Conservation (phyloP, 2,888 invertebrate genomes). For the Rhingia rostrata region DNA sequence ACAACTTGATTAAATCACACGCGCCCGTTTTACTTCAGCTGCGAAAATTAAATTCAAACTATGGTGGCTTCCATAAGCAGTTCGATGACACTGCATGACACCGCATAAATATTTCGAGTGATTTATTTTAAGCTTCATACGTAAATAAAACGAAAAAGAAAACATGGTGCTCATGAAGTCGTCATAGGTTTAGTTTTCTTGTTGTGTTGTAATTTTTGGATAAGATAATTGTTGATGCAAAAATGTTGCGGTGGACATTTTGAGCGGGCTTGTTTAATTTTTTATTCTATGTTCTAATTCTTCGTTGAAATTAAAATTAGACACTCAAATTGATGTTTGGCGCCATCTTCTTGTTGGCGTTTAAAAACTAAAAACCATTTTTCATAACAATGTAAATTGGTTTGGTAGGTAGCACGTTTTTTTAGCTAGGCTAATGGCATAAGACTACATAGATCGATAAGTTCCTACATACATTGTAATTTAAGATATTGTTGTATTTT, state of each 20-base stretch:
- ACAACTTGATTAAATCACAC: background rate
- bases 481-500: too few relatives aligned
- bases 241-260: too few relatives aligned
- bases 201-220: background rate
- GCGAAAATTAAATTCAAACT: background rate
- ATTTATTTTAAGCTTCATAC: background rate
- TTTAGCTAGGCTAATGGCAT: too few relatives aligned
- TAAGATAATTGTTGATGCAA: background rate
- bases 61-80: background rate
- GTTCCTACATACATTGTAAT: too few relatives aligned
- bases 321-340: background rate
- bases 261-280: background rate
- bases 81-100: constrained; percentile 5
- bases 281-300: background rate
- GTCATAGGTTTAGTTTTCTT: too few relatives aligned
- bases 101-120: background rate
- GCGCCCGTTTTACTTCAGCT: background rate
- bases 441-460: too few relatives aligned
- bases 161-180: background rate
- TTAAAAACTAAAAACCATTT: too few relatives aligned
- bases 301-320: background rate
- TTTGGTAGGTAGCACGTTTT: too few relatives aligned
- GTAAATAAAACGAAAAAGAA: background rate
- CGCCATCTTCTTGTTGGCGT: too few relatives aligned
- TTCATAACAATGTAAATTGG: too few relatives aligned